Conservation (phyloP, 2,797 vertebrate genomes). For the Gymnothorax javanicus region DNA sequence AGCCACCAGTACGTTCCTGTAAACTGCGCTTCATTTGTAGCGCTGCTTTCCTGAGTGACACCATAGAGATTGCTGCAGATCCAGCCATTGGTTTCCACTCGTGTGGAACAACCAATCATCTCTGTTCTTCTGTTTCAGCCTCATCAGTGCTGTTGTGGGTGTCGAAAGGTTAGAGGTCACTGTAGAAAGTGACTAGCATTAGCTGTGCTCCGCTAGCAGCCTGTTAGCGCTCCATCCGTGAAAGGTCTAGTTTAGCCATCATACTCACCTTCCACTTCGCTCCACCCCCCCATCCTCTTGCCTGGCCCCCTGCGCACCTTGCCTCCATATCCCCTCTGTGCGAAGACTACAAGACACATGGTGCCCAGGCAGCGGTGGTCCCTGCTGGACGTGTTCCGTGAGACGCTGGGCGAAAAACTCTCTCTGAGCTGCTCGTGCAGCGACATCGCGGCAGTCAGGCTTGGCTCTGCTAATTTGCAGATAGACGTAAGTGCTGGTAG, state of each 20-base stretch:
- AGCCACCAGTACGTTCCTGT: background rate
- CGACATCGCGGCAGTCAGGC: conserved; percentile 69
- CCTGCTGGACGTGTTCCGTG: conserved; percentile 81
- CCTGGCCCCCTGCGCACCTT: conserved; percentile 42
- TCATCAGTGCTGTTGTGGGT: conserved; percentile 16
- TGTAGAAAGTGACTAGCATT: background rate
- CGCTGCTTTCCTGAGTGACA: background rate
- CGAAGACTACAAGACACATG: conserved; percentile 67
- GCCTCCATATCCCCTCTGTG: conserved; percentile 51
- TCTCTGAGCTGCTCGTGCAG: conserved; percentile 79
- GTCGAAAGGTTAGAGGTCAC: conserved; percentile 13
- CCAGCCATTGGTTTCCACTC: background rate
- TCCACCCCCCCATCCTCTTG: background rate
- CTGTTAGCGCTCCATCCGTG: background rate
- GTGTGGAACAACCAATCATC: background rate
- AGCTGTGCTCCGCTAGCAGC: background rate
- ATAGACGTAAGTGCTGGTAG: conserved; percentile 72
- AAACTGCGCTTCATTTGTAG: background rate
- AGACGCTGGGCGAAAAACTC: conserved; percentile 74
- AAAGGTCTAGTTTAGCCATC: background rate
- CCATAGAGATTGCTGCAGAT: background rate
- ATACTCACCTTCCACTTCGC: conserved; percentile 23
- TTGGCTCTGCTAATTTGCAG: conserved; percentile 58
- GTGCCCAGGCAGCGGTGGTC: conserved; percentile 75
- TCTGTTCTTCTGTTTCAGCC: conserved; percentile 31